phyloP scores from a whole-genome alignment of 2,113 vertebrate genomes.

The Edolisoma coerulescens region DNA sequence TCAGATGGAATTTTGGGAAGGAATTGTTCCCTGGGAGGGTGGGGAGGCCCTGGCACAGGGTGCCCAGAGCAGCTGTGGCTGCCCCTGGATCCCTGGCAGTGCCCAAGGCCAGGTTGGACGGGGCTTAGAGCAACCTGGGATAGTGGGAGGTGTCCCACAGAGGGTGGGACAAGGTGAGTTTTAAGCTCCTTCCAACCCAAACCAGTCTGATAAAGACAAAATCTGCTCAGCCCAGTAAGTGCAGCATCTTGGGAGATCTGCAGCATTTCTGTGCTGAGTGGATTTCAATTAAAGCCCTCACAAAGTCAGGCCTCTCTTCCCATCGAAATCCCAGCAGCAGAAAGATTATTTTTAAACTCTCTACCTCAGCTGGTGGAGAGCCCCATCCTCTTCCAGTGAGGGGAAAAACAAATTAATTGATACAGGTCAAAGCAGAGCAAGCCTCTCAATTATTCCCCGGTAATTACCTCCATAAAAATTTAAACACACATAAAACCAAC shows the following conservation, averaged over 20 bases:
- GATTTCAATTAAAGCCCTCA: slow-evolving; percentile 4
- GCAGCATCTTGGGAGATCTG: neutral
- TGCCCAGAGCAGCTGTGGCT: neutral
- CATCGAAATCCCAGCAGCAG: neutral
- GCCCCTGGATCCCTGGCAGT: neutral
- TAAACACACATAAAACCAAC: neutral
- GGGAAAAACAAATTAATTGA: slow-evolving; percentile 41
- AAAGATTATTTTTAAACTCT: neutral
- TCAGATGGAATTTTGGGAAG: neutral
- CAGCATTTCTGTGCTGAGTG: neutral
- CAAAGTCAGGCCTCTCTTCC: neutral
- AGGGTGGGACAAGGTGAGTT: rapidly evolving
- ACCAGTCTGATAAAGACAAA: neutral
- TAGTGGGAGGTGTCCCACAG: neutral
- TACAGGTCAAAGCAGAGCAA: slow-evolving; percentile 14
- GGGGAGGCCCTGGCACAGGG: neutral
- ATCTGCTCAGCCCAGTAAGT: neutral
- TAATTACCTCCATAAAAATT: slow-evolving; percentile 54
- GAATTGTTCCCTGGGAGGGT: neutral
- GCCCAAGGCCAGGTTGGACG: neutral
- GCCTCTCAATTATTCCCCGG: slow-evolving; percentile 5
- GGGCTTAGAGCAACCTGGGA: neutral
- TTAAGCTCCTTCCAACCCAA: neutral
- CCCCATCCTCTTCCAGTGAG: neutral
- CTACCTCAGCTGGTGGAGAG: neutral